Conservation (phyloP, 2,888 invertebrate genomes). For the Tupiocoris notatus region DNA sequence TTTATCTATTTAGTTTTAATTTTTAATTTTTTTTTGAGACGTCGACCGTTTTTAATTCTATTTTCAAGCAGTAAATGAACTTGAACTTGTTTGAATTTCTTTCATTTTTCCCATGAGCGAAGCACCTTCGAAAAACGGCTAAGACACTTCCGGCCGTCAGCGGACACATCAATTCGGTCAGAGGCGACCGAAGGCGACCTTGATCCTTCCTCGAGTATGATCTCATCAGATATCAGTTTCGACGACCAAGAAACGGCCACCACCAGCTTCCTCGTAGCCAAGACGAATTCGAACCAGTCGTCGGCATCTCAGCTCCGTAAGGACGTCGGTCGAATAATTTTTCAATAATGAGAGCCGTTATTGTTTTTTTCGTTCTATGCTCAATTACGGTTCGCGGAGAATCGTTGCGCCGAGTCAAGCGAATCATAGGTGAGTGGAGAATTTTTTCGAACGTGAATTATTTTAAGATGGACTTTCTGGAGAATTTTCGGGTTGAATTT, state of each 20-base stretch:
- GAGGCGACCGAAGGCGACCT: neutral
- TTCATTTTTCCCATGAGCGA: too few species aligned
- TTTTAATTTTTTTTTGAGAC: too few species aligned
- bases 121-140: too few species aligned
- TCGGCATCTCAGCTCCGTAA: neutral
- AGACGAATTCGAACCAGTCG: neutral
- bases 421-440: conserved; percentile 65
- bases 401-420: conserved; percentile 46
- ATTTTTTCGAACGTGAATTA: too few species aligned
- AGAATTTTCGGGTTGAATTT: too few species aligned
- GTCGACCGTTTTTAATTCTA: too few species aligned
- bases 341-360: neutral
- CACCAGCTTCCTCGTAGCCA: neutral
- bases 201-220: neutral
- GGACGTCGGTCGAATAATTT: neutral
- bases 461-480: too few species aligned
- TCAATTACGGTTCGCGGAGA: neutral
- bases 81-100: too few species aligned
- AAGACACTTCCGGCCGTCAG: neutral
- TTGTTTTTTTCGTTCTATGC: neutral
- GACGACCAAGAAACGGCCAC: neutral
- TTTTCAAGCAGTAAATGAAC: too few species aligned
- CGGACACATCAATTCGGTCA: neutral
- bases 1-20: too few species aligned
- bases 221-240: neutral